Conservation (phyloP, 2,113 vertebrate genomes). For the Elephas maximus region DNA sequence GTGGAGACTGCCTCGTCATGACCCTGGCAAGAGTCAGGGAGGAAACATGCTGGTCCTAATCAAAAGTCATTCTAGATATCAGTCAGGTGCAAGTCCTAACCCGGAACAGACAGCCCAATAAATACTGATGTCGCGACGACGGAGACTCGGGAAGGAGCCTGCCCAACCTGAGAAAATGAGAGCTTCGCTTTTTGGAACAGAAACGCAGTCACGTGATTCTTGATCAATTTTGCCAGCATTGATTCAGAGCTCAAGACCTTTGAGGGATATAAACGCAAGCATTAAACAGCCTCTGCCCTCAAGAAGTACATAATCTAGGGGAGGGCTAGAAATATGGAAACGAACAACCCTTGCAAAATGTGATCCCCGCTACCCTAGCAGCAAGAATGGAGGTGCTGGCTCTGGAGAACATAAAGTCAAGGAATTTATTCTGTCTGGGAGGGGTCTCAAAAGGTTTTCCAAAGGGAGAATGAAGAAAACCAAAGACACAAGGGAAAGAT, state of each 20-base stretch:
- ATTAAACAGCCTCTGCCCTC: background rate
- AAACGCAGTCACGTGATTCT: background rate
- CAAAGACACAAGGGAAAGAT: no score
- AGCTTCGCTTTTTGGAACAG: constrained; percentile 14
- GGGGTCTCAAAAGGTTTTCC: background rate
- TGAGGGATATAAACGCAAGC: no score
- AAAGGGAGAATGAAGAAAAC: background rate
- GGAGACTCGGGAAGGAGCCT: constrained; percentile 43
- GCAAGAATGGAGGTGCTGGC: background rate
- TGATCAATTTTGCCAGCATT: background rate
- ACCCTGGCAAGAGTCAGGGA: constrained; percentile 54
- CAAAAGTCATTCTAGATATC: constrained; percentile 62
- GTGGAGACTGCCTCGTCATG: constrained; percentile 69
- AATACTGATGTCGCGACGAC: background rate
- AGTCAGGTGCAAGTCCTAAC: constrained; percentile 67
- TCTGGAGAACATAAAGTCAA: background rate
- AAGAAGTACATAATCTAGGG: background rate
- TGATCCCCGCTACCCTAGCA: background rate
- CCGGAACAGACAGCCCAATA: background rate
- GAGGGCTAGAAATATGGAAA: background rate
- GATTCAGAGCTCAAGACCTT: background rate
- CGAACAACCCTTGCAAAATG: background rate
- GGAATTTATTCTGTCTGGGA: background rate
- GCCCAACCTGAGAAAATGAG: background rate
- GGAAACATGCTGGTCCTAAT: constrained; percentile 63